phyloP scores from a whole-genome alignment of 2,113 vertebrate genomes.

The Verasper variegatus region DNA sequence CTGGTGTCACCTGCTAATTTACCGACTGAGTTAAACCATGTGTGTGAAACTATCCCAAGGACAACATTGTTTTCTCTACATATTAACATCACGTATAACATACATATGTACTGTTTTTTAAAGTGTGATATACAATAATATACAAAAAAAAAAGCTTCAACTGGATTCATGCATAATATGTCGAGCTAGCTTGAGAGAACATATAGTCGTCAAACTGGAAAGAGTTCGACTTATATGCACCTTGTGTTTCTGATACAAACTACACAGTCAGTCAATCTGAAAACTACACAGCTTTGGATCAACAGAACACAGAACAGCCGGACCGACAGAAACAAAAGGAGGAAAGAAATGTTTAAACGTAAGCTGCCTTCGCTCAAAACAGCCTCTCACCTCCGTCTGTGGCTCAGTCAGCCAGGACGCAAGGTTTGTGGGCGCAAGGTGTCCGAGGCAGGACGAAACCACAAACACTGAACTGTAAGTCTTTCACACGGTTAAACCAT shows the following conservation, averaged over 20 bases:
- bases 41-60: constrained; percentile 34
- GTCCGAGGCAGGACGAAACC: background rate
- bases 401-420: too few species aligned
- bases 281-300: constrained; percentile 48
- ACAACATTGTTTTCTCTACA: constrained; percentile 41
- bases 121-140: constrained; percentile 74
- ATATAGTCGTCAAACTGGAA: constrained; percentile 56
- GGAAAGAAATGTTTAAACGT: background rate
- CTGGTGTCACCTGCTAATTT: background rate
- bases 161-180: constrained; percentile 76
- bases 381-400: constrained; percentile 5
- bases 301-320: background rate
- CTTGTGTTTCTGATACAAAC: constrained; percentile 45
- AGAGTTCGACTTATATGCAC: constrained; percentile 54
- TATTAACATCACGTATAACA: constrained; percentile 67
- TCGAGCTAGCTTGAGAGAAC: constrained; percentile 74
- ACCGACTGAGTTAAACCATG: constrained; percentile 47
- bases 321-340: constrained; percentile 13
- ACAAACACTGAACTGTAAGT: background rate
- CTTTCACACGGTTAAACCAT: too few species aligned
- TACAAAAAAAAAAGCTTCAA: constrained; percentile 68
- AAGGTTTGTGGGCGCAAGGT: too few species aligned
- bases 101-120: constrained; percentile 51
- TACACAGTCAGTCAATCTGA: constrained; percentile 21
- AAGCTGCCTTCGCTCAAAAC: too few species aligned